Evolutionary conservation across 2,888 invertebrate genomes (phyloP).

Genomic region (Bembecia ichneumoniformis): DNA sequence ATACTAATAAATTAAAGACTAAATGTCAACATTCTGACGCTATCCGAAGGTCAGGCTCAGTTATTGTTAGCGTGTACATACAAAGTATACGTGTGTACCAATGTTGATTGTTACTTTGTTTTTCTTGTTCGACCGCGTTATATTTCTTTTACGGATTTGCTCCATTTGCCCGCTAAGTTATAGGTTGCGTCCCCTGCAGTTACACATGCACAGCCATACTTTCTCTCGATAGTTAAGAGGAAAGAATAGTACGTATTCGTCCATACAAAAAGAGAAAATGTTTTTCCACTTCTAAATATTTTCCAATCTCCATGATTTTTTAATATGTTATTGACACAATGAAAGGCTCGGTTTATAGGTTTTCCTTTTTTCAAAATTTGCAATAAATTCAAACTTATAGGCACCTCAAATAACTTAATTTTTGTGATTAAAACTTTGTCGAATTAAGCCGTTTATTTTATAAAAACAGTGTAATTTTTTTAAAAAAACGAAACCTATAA

Average conservation of each 20-base stretch:
- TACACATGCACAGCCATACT: slow-evolving; percentile 29
- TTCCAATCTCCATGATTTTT: no score
- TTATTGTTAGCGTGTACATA: slow-evolving; percentile 31
- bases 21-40: slow-evolving; percentile 13
- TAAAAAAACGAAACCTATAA: no score
- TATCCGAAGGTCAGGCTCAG: slow-evolving; percentile 45
- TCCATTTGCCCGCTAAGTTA: slow-evolving; percentile 45
- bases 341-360: no score
- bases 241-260: no score
- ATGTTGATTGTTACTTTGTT: not conserved
- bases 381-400: no score
- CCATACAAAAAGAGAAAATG: no score
- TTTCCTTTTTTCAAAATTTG: no score
- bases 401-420: no score
- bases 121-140: not conserved
- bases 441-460: slow-evolving; percentile 16
- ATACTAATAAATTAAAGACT: slow-evolving; percentile 13
- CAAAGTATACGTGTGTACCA: not conserved
- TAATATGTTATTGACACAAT: no score
- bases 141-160: slow-evolving; percentile 29
- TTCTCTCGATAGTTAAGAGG: slow-evolving; percentile 36
- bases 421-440: no score
- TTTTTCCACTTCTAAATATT: no score
- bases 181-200: slow-evolving; percentile 32
- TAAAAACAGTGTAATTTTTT: not conserved